phyloP scores from a whole-genome alignment of 2,797 vertebrate species.

The Dallia pectoralis region DNA sequence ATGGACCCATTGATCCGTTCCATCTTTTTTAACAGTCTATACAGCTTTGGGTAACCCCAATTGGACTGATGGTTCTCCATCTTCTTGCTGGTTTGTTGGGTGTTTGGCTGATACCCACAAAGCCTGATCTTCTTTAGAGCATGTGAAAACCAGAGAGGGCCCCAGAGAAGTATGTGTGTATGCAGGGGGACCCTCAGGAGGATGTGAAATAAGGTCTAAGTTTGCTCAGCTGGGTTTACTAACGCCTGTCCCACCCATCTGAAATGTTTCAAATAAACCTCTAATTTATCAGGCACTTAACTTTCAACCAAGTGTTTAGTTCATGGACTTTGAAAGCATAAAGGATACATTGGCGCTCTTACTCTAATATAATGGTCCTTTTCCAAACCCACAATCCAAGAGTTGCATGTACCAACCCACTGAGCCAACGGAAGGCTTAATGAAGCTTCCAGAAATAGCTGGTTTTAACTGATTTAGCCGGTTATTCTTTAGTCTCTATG shows the following conservation, averaged over 20 bases:
- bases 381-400: neutral
- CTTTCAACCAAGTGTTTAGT: neutral
- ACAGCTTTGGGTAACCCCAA: neutral
- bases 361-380: neutral
- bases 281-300: neutral
- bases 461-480: neutral
- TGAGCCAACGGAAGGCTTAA: neutral
- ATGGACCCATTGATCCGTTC: too few species aligned
- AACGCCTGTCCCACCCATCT: conserved; percentile 39
- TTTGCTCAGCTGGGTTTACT: conserved; percentile 77
- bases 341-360: neutral
- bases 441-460: neutral
- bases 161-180: conserved; percentile 35
- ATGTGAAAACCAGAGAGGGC: conserved; percentile 5
- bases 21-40: too few species aligned
- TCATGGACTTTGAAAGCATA: neutral
- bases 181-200: conserved; percentile 55
- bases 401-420: neutral
- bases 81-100: neutral
- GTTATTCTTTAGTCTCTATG: neutral
- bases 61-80: neutral
- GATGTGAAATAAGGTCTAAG: conserved; percentile 73
- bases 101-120: neutral
- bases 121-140: neutral
- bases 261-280: conserved; percentile 55